These are phyloP conservation scores for Petaurus breviceps DNA, from an alignment of 2,113 vertebrate species.

Conservation along the genomic window DNA sequence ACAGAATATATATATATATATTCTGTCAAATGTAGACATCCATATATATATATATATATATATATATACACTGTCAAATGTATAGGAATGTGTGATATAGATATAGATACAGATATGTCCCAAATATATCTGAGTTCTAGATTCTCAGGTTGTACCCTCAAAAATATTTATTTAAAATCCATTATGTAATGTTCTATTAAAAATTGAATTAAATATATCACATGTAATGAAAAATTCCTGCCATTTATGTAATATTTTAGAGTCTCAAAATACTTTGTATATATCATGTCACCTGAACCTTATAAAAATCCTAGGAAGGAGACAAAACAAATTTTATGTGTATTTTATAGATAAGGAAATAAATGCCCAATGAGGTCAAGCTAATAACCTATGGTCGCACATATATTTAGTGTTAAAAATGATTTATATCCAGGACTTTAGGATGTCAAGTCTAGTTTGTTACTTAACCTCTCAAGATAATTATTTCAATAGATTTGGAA, in stretches of 20 bases:
- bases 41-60: background rate
- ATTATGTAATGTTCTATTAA: background rate
- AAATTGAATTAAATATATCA: background rate
- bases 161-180: background rate
- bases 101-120: background rate
- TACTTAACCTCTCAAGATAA: background rate
- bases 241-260: background rate
- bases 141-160: background rate
- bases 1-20: background rate
- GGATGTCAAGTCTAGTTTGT: background rate
- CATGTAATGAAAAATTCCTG: background rate
- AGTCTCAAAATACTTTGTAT: background rate
- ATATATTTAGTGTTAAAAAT: background rate
- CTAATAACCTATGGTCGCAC: background rate
- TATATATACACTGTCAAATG: rapidly evolving
- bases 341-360: background rate
- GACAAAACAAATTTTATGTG: background rate
- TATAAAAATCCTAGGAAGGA: background rate
- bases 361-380: background rate
- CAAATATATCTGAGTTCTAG: background rate
- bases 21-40: too few relatives aligned
- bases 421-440: background rate
- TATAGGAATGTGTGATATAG: background rate
- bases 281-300: background rate
- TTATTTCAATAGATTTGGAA: background rate